Base-by-base conservation (phyloP, 2,888 invertebrate species). In the Adelphocoris suturalis region DNA sequence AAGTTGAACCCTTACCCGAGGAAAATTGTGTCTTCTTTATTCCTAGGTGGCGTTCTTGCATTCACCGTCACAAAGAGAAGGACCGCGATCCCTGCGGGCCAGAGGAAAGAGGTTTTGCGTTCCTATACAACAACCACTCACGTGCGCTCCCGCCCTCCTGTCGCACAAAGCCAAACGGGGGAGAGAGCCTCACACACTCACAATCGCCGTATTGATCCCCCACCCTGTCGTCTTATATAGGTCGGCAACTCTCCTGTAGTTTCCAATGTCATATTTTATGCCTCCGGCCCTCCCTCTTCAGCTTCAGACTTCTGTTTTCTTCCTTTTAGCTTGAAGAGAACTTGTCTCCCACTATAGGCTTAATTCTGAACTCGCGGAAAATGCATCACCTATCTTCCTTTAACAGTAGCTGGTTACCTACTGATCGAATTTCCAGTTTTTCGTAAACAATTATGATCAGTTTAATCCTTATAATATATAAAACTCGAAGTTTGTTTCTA, bases 191-290 rank as follows among this genome's bases (percentile, higher is more conserved):
- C 27, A 78, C 88, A 88, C 88, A 89, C 84, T 84, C 84, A 84
- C 89, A 89, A 89, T 89, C 89, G 89, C 89, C 89, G 89, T 89
- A 89, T 89, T 89, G 89, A 89, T 89, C 89, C 89, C 89, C 82
- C 84, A 61, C 52, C 88, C 78, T 37, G 78, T 88, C 80, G 89
- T 89, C 89, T 89, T 89, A 89, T 89, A 84, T 89, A 89, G 89
- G 89, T 89, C 89, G 89, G 75, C 61, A 46, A 86, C 86, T 86
- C 86, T 61, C 86, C 75, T 75, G 86, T 86, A 68, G 47, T 61
- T 88, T 78, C 78, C 88, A 80, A 88, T 80, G 88, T 88, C 88
- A 88, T 88, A 88, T 88, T 88, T 88, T 82, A 82, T 82, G 82
- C 82, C 82, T 82, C 47, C 23, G 27, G 78, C 46, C 47, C 78